Evolutionary conservation across 2,888 invertebrate species (phyloP).

Genomic region (Selenia dentaria): DNA sequence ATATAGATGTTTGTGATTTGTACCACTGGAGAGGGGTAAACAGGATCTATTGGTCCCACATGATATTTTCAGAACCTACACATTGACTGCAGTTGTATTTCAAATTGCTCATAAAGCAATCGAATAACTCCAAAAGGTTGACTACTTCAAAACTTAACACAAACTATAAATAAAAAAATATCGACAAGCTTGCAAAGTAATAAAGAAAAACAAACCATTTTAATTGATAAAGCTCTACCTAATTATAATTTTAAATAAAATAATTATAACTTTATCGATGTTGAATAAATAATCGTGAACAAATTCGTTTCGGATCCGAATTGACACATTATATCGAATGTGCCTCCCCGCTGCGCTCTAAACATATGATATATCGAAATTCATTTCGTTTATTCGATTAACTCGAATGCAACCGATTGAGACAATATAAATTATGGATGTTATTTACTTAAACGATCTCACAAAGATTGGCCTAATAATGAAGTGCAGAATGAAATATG

Average conservation of each 20-base stretch:
- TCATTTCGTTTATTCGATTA: conserved; percentile 25
- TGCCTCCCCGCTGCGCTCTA: conserved; percentile 33
- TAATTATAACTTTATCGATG: conserved; percentile 19
- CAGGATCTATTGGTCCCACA: too few relatives aligned
- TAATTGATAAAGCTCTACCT: conserved; percentile 12
- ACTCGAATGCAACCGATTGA: conserved; percentile 23
- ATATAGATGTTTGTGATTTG: too few relatives aligned
- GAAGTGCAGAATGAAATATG: conserved; percentile 11
- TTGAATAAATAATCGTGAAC: conserved; percentile 21
- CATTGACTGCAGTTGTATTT: too few relatives aligned
- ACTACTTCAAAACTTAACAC: too few relatives aligned
- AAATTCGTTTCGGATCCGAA: conserved; percentile 27
- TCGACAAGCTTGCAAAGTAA: too few relatives aligned
- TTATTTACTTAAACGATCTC: conserved; percentile 23
- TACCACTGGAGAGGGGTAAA: too few relatives aligned
- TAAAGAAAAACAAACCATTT: conserved; percentile 7
- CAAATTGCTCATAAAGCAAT: too few relatives aligned
- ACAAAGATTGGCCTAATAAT: conserved; percentile 14
- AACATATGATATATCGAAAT: conserved; percentile 31
- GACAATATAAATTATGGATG: conserved; percentile 25
- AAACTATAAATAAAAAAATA: too few relatives aligned
- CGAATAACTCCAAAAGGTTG: too few relatives aligned
- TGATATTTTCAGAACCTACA: too few relatives aligned
- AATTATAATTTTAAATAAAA: conserved; percentile 19
- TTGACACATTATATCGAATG: conserved; percentile 34